A percentile compares a stretch with the other conserved stretches of the same genome.
These are phyloP conservation scores for Molossus alvarezi DNA, from an alignment of 2,797 vertebrate species.

Conservation along the genomic window DNA sequence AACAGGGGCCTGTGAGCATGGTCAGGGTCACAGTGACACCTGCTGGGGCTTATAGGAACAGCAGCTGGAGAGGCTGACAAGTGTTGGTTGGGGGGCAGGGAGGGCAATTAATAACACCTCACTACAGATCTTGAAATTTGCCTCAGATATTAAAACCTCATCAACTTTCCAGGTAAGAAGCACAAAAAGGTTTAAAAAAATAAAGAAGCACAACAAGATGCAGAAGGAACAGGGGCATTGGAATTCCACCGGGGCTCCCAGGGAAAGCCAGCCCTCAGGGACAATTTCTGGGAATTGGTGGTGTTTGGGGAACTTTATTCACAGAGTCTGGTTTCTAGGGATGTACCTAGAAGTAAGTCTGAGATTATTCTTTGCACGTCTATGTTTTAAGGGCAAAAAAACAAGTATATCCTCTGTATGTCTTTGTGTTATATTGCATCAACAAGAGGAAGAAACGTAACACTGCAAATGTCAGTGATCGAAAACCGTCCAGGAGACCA, in stretches of 20 bases:
- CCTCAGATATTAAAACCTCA: not conserved
- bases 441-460: not conserved
- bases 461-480: not conserved
- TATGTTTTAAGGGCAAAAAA: constrained; percentile 34
- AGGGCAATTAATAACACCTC: not conserved
- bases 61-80: not conserved
- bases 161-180: not conserved
- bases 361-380: not conserved
- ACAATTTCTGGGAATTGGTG: not conserved
- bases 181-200: not conserved
- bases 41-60: constrained; percentile 66
- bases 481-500: not conserved
- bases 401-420: not conserved
- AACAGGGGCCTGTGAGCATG: constrained; percentile 45
- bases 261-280: not conserved
- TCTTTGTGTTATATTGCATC: not conserved
- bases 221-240: not conserved
- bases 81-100: accelerated
- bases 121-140: not conserved
- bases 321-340: not conserved
- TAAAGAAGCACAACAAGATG: not conserved
- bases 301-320: not conserved
- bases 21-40: constrained; percentile 81
- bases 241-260: not conserved
- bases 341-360: not conserved